Base-by-base conservation (phyloP, 2,888 invertebrate genomes). In the Steromphala cineraria region DNA sequence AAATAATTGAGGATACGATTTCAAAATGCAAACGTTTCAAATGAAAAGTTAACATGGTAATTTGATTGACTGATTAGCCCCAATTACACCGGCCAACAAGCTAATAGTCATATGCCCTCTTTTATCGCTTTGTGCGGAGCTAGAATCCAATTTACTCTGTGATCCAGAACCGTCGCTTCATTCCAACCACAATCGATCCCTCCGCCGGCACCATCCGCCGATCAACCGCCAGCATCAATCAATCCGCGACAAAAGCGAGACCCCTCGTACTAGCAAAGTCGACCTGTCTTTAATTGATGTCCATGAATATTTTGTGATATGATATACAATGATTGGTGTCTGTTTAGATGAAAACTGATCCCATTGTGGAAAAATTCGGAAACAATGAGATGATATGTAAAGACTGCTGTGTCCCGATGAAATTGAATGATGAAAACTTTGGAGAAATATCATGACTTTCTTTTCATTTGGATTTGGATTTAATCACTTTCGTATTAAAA, bases 21-120 rank as follows among this genome's bases (percentile, higher is more conserved):
- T 71, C 71, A 40, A 71, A 71, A 71, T 71, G 36, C 71, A 71
- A 71, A 71, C 71, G 36, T 36, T 71, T 71, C 31, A 31, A 71
- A 40, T 71, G 71, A 71, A 71, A 71, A 71, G 71, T 71, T 71
- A 71, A 71, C 71, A 71, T 71, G 36, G 71, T 36, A 71, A 71
- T 71, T 36, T 71, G 71, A 71, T 71, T 71, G 31, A 71, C 28
- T 71, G 71, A 71, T 71, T 71, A 71, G 71, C 71, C 17, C 36
- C 71, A 71, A 71, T 71, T 71, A 71, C 17, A 36, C 31, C 17
- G 71, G n/a, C 28, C 71, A 36, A 71, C 71, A 71, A 71, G 71
- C 36, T 40, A 71, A 71, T 71, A 36, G 71, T 40, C 19, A 71
- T 71, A 2, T 17, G 36, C 19, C 71, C 40, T 46, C 36, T 31